Base-by-base conservation (phyloP, 2,797 vertebrate genomes). In the Antrozous pallidus region DNA sequence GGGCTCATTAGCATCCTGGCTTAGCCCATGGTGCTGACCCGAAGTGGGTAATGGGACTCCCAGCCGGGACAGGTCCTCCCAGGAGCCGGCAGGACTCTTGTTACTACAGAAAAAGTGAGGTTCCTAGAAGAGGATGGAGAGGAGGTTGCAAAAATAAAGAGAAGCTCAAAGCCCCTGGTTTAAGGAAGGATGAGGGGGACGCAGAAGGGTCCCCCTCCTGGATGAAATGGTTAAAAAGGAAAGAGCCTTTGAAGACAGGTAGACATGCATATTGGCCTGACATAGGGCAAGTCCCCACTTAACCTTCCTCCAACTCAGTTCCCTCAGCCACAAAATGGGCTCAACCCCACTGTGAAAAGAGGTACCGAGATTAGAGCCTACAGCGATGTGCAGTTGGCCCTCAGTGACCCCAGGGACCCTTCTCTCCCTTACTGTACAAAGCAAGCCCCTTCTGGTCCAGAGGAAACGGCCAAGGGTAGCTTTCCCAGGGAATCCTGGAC, bases 311-410 rank as follows among this genome's bases (percentile, higher is more conserved):
- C 49, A 28, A 47, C 63, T 75, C 77, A 16, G 81, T 67, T 69
- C 26, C 51, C 74, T 71, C 40, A 14, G 77, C 69, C 85, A 20
- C 36, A 49, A 91, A 79, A 88, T 33, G 20, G 58, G 73, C 13
- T n/a, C 61, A 77, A 18, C 26, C 42, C 38, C 61, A 49, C 61
- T 42, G 11, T 65, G 28, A 36, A 70, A 65, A 33, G 70, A 79
- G 61, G 58, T 7, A 4, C 10, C 28, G 49, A 78, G 13, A 11
- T 45, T 3, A 65, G 58, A 77, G 49, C 12, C 28, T 16, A 1
- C 1, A 2, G 26, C 4, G 22, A 63, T 0, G 0, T 13, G 3
- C 16, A 20, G 31, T 0, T 58, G 56, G 40, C 3, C 0, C 51
- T 84, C 47, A 16, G 36, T 31, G 28, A 91, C 8, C 80, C 8